Base-by-base conservation (phyloP, 2,888 invertebrate species). In the Pterostichus niger region DNA sequence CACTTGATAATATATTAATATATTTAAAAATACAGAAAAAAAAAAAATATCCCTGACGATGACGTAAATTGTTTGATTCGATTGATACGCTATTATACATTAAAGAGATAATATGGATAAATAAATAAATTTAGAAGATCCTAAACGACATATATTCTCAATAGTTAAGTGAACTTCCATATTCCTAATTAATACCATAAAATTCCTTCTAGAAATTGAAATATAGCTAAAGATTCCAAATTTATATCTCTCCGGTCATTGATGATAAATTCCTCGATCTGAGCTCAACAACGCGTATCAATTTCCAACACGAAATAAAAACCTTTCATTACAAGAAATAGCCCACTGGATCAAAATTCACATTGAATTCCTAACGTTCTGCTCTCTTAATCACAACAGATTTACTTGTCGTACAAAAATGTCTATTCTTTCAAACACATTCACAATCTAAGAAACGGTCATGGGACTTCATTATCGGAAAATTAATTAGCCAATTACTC, bases 251-350 rank as follows among this genome's bases (percentile, higher is more conserved):
- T 24, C 40, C 40, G 40, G 40, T 40, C 40, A 13, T 13, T 10
- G 13, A 64, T 44, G 44, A 71, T 71, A 15, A 24, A 71, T 71
- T 7, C 68, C 68, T 17, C 68, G n/a, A 71, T 71, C 68, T 9
- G 40, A 40, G 68, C 68, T 71, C 24, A 71, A 71, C 68, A 71
- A 71, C 68, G 40, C 68, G 44, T 71, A 17, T 71, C 68, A 71
- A 56, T 52, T 64, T 64, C 64, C 64, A 64, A 35, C 64, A 64
- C 33, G 40, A 64, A 64, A 64, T 35, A 64, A 64, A 64, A 64
- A 35, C 64, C 40, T n/a, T 13, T 10, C 68, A 71, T 71, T 44
- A 17, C 44, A 71, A 40, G 68, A 71, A 71, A 64, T 64, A 35
- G 64, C 64, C 35, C 35, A 31, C 35, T 64, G 64, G 64, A 64